Evolutionary conservation across 1,140 invertebrate genomes (phyloP), one percentile per base, ranked within the genome.

Genomic region (Caenorhabditis inopinata): DNA sequence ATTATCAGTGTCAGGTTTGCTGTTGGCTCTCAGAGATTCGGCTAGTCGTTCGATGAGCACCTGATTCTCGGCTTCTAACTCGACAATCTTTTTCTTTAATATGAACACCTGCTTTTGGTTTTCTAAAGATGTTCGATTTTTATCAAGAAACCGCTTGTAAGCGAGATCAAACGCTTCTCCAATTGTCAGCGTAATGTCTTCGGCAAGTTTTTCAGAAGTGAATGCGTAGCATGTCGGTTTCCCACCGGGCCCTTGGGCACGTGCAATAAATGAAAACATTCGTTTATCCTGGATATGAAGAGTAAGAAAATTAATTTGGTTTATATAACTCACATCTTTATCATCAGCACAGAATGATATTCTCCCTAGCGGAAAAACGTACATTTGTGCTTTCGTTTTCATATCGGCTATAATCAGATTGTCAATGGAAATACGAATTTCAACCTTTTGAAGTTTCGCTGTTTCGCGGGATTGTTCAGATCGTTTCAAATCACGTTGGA

Each of bases 301-400:
- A n/a, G n/a, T n/a, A n/a, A n/a, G n/a, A n/a, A n/a, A n/a, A n/a
- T n/a, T n/a, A n/a, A n/a, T n/a, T n/a, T n/a, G n/a, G n/a, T n/a
- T n/a, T n/a, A n/a, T n/a, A 35, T 27, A 7, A 1, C 53, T 21
- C 46, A 86, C 85, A 78, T 87, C 82, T 81, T 85, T 85, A 68
- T 87, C 85, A 42, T 87, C 86, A 18, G 86, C 85, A 83, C 83
- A 85, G 74, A 87, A 87, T 27, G 86, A 87, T 27, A 87, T 87
- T 46, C 81, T 77, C 46, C 82, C 49, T 5, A 87, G 51, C 18
- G 84, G 85, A 79, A 85, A 84, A 27, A 51, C 74, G 45, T 78
- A 76, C 12, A 86, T 77, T n/a, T 86, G 73, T 25, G 48, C 73
- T 47, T 84, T 83, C 6, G 82, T 81, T 53, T 87, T 87, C 27